Evolutionary conservation across 2,797 vertebrate species (phyloP).

Genomic region (Pangasius sanitwongsei): DNA sequence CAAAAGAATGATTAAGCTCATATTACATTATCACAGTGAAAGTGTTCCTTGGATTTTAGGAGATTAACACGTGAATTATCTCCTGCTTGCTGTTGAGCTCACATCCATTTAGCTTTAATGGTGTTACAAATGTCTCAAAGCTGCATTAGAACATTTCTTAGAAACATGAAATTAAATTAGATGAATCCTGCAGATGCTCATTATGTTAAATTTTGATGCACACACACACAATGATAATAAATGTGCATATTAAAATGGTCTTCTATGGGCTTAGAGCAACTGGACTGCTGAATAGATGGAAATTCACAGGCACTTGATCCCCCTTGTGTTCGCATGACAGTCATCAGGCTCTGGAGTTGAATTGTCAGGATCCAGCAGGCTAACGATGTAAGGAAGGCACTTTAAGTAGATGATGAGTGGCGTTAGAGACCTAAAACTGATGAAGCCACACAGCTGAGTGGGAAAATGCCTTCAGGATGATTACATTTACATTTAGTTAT

Average conservation of each 20-base stretch:
- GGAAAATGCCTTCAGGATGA: background rate
- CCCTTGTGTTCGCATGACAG: background rate
- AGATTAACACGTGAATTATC: background rate
- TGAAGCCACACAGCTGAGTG: background rate
- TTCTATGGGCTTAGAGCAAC: background rate
- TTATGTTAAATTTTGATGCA: background rate
- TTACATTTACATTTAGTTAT: slow-evolving; percentile 10
- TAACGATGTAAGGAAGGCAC: background rate
- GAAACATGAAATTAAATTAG: no score
- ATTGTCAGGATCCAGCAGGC: background rate
- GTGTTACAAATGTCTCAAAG: background rate
- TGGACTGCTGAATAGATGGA: background rate
- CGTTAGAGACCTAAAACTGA: background rate
- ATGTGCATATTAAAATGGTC: background rate
- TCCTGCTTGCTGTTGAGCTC: background rate
- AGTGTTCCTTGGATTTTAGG: background rate
- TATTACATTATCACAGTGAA: background rate
- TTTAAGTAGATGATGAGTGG: background rate
- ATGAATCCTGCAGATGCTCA: background rate
- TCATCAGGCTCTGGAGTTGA: background rate
- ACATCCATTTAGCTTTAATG: background rate
- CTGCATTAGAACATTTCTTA: background rate
- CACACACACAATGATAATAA: background rate
- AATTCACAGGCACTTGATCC: background rate
- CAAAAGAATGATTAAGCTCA: no score